phyloP scores from a whole-genome alignment of 2,888 invertebrate species.

The Agriopis marginaria region DNA sequence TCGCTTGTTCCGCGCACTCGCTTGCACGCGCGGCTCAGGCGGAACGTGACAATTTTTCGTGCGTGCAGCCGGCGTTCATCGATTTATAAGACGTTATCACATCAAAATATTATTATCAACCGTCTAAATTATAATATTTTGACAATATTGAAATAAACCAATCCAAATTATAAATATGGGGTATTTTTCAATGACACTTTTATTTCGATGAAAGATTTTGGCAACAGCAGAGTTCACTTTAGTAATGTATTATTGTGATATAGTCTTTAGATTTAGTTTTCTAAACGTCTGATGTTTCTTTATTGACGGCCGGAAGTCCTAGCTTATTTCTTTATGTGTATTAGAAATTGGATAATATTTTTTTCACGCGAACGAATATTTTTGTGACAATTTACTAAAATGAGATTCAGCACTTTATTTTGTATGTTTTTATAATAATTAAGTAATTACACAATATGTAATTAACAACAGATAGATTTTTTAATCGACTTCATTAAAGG shows the following conservation, averaged over 20 bases:
- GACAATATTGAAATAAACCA: too few species aligned
- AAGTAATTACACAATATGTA: background rate
- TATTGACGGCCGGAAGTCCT: too few species aligned
- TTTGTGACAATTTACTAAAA: slow-evolving; percentile 2
- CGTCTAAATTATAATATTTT: too few species aligned
- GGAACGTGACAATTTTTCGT: too few species aligned
- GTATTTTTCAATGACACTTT: background rate
- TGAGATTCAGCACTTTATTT: slow-evolving; percentile 3
- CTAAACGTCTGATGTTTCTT: slow-evolving; percentile 1
- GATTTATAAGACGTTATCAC: too few species aligned
- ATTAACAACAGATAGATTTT: background rate
- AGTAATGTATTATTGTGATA: slow-evolving; percentile 30
- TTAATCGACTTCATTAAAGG: too few species aligned
- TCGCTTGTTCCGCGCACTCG: too few species aligned
- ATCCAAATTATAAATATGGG: too few species aligned
- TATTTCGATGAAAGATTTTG: background rate
- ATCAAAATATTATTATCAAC: too few species aligned
- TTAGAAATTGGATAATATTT: background rate
- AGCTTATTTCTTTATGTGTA: background rate
- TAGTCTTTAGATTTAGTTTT: slow-evolving; percentile 14
- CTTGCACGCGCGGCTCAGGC: too few species aligned
- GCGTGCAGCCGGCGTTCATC: too few species aligned
- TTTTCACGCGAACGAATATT: background rate
- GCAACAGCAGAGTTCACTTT: background rate
- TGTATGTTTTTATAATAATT: background rate